Evolutionary conservation across 2,797 vertebrate genomes (phyloP).

Genomic region (Xenentodon cancila): DNA sequence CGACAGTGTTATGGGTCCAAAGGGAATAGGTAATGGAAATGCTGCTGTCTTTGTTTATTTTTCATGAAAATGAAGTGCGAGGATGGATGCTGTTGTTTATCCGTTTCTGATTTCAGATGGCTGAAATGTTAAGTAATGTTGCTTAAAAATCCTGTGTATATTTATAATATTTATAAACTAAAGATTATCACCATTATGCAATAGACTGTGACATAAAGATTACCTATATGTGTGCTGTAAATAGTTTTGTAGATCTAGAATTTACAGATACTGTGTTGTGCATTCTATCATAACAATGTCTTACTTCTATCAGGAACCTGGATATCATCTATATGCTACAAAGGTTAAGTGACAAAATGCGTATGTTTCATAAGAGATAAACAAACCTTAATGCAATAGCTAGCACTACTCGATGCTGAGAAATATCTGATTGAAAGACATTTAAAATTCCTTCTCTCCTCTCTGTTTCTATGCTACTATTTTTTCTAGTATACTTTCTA

Average conservation of each 20-base stretch:
- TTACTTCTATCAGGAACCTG: constrained; percentile 92
- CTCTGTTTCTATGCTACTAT: constrained; percentile 41
- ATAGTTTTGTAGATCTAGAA: constrained; percentile 95
- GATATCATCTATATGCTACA: constrained; percentile 86
- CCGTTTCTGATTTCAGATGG: constrained; percentile 81
- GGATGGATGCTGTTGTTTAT: constrained; percentile 80
- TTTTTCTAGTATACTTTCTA: constrained; percentile 23
- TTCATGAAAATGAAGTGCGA: constrained; percentile 53
- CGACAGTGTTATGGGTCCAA: constrained; percentile 84
- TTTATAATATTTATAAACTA: constrained; percentile 92
- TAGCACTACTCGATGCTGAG: constrained; percentile 58
- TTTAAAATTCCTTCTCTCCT: constrained; percentile 28
- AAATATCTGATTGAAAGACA: constrained; percentile 43
- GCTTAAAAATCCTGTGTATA: constrained; percentile 86
- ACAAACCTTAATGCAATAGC: constrained; percentile 90
- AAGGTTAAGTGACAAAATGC: constrained; percentile 80
- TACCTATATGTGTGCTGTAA: constrained; percentile 92
- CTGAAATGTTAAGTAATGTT: constrained; percentile 81
- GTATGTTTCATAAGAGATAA: constrained; percentile 75
- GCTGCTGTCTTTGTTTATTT: constrained; percentile 76
- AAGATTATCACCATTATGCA: constrained; percentile 89
- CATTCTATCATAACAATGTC: constrained; percentile 92
- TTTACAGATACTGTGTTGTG: constrained; percentile 90
- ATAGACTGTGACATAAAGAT: constrained; percentile 93
- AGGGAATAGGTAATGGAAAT: constrained; percentile 79